phyloP scores from a whole-genome alignment of 2,797 vertebrate species.

The Trichosurus vulpecula region DNA sequence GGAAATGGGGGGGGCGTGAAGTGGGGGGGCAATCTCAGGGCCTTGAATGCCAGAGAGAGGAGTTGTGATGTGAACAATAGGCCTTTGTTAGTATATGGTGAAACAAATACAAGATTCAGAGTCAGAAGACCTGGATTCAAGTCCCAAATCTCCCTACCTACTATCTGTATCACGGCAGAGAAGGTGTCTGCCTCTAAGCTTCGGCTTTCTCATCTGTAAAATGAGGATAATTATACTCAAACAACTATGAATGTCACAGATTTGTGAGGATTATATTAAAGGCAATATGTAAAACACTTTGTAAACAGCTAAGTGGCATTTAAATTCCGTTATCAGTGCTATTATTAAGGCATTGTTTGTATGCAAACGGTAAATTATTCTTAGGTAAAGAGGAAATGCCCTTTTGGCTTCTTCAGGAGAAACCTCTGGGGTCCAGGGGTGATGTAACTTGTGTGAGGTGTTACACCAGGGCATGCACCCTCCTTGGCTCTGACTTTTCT shows the following conservation, averaged over 20 bases:
- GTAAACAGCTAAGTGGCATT: neutral
- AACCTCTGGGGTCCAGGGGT: neutral
- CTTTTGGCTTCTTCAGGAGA: neutral
- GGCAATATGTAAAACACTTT: neutral
- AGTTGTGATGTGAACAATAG: neutral
- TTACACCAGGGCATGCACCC: neutral
- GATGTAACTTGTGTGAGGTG: neutral
- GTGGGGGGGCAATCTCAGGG: neutral
- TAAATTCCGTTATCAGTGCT: neutral
- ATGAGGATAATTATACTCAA: neutral
- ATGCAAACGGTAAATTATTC: neutral
- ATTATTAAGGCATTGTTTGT: neutral
- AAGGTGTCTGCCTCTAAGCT: neutral
- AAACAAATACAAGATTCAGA: neutral
- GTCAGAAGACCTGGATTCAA: neutral
- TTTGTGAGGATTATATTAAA: neutral
- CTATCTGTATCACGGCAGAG: neutral
- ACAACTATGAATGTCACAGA: neutral
- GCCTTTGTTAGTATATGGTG: neutral
- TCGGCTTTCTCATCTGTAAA: neutral
- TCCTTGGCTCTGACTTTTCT: neutral
- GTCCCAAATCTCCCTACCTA: neutral
- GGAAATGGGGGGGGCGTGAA: neutral
- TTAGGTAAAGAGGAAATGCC: neutral
- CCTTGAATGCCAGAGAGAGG: neutral